phyloP scores from a whole-genome alignment of 1,140 invertebrate genomes.

The Nasonia longicornis region DNA sequence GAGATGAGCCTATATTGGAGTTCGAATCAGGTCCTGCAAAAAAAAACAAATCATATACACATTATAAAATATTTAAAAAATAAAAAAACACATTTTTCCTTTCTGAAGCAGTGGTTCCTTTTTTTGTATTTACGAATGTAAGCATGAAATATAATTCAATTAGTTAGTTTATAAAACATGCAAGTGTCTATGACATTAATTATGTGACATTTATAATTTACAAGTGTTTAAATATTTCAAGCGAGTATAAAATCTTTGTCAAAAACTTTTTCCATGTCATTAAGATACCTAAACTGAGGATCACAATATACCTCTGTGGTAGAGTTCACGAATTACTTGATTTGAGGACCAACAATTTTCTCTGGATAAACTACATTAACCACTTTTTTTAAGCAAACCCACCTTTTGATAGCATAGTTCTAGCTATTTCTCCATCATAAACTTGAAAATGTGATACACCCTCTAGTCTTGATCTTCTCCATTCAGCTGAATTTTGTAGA shows the following conservation, averaged over 20 bases:
- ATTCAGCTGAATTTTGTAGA: conserved; percentile 60
- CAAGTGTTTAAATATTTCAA: too few relatives aligned
- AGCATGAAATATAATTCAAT: too few relatives aligned
- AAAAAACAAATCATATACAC: neutral
- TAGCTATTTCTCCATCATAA: conserved; percentile 54
- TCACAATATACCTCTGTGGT: neutral
- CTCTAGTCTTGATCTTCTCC: conserved; percentile 60
- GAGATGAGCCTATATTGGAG: conserved; percentile 80
- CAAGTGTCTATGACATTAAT: too few relatives aligned
- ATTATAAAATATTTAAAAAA: neutral
- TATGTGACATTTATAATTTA: too few relatives aligned
- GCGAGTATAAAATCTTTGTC: too few relatives aligned
- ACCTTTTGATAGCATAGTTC: conserved; percentile 55
- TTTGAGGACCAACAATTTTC: neutral
- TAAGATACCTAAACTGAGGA: neutral
- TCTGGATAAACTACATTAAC: neutral
- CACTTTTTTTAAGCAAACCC: conserved; percentile 51
- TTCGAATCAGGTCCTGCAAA: conserved; percentile 74
- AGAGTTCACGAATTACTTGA: neutral
- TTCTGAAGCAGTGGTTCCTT: too few relatives aligned
- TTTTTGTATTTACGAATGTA: too few relatives aligned
- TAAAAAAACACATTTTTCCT: neutral
- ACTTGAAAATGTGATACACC: conserved; percentile 56
- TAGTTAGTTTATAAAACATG: too few relatives aligned
- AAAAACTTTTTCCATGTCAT: neutral